phyloP scores from a whole-genome alignment of 2,113 vertebrate genomes.

The Callopanchax toddi region DNA sequence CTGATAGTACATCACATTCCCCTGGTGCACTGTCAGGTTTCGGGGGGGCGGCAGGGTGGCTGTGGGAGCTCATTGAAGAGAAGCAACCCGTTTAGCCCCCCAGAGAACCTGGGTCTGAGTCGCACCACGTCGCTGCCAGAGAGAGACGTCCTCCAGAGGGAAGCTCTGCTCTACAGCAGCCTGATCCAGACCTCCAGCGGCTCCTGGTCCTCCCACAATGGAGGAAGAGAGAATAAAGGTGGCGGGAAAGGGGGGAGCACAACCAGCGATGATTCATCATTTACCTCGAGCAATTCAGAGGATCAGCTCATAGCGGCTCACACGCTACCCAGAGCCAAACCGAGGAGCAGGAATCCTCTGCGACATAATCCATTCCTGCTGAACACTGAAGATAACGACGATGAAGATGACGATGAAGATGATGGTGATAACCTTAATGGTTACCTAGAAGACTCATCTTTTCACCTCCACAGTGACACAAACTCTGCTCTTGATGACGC shows the following conservation, averaged over 20 bases:
- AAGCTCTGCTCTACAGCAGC: conserved; percentile 89
- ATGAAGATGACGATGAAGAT: conserved; percentile 78
- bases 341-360: conserved; percentile 65
- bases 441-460: conserved; percentile 85
- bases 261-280: conserved; percentile 77
- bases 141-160: conserved; percentile 87
- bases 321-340: conserved; percentile 64
- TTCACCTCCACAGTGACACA: conserved; percentile 86
- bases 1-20: conserved; percentile 98
- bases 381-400: conserved; percentile 75
- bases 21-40: conserved; percentile 95
- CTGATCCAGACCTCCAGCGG: conserved; percentile 84
- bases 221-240: conserved; percentile 49
- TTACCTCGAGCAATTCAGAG: conserved; percentile 79
- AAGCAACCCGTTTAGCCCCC: conserved; percentile 86
- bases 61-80: conserved; percentile 82
- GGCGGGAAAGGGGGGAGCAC: conserved; percentile 65
- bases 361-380: conserved; percentile 92
- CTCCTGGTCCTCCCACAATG: conserved; percentile 52
- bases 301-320: conserved; percentile 66
- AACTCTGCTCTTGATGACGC: conserved; percentile 62
- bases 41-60: conserved; percentile 75
- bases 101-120: conserved; percentile 85
- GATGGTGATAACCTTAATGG: conserved; percentile 76
- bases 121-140: conserved; percentile 86